These are phyloP conservation scores for Heliocidaris erythrogramma DNA, from an alignment of 35 echinoderm and acorn worm species.

Conservation along the genomic window DNA sequence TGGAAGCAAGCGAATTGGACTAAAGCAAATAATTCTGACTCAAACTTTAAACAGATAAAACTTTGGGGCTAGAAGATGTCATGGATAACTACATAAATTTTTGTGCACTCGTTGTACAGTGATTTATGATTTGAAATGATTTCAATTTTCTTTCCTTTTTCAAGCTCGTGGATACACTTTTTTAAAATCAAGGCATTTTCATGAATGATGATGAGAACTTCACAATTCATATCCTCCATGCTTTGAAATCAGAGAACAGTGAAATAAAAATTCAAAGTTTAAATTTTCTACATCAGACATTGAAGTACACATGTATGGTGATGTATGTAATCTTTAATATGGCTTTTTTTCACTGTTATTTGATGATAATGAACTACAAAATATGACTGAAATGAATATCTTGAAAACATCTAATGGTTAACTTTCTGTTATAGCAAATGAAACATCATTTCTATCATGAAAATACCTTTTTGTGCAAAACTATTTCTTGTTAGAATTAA, in stretches of 20 bases:
- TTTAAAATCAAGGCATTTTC: no score
- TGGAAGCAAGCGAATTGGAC: background rate
- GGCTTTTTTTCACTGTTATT: background rate
- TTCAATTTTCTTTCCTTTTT: background rate
- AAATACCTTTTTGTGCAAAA: background rate
- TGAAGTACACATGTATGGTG: no score
- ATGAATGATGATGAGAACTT: no score
- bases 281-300: no score
- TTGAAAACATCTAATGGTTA: no score
- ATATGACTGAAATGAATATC: background rate
- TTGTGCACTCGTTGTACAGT: background rate
- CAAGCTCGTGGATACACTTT: background rate
- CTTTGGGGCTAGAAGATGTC: background rate
- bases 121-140: background rate
- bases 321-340: no score
- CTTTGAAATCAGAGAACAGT: no score
- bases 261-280: no score
- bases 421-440: background rate
- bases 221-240: no score
- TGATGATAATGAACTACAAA: background rate
- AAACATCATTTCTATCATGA: background rate
- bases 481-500: background rate
- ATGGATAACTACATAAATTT: background rate
- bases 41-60: background rate
- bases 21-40: background rate